Evolutionary conservation across 2,113 vertebrate genomes (phyloP), one percentile per base, ranked within the genome.

Genomic region (Channa maculata): DNA sequence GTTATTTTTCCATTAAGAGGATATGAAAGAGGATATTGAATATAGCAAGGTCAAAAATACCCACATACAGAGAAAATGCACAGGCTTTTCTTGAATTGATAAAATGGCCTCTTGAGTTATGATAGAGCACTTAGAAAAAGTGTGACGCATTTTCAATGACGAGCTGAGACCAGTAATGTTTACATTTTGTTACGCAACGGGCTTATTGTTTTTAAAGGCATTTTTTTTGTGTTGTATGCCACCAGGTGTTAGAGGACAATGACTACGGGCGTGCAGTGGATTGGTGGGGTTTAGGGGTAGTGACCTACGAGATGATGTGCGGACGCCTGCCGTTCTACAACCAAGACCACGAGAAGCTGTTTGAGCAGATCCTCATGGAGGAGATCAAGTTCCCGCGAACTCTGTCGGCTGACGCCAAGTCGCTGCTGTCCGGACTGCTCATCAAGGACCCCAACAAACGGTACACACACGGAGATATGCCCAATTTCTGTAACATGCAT

Each of bases 301-400:
- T 94, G 14, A 94, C 92, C 80, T 94, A 94, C 45, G 94, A 94
- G 86, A 94, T 94, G 94, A 94, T 94, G 94, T 94, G 94, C 24
- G 93, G 94, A 69, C 92, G 93, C 33, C 90, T 94, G 79, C 94
- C 94, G 10, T 94, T 94, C 86, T 94, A 94, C 89, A 94, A 94
- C 90, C 92, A 94, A 92, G 94, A 94, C 90, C 94, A 94, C 58
- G 94, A 94, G 86, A 94, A 94, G 83, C 89, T 94, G 89, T 94
- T 94, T 54, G 94, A 94, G 75, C 88, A 94, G 65, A 94, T 94
- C 86, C 92, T 94, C 46, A 94, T 94, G 94, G 94, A 94, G 78
- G 94, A 94, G 89, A 94, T 94, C 72, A 94, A 94, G 89, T 94
- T 94, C 80, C 94, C 94, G 0, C 87, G 94, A 9, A 94, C 93